These are phyloP conservation scores for Drosophila meridiana DNA, from an alignment of 2,888 invertebrate species.

Conservation along the genomic window DNA sequence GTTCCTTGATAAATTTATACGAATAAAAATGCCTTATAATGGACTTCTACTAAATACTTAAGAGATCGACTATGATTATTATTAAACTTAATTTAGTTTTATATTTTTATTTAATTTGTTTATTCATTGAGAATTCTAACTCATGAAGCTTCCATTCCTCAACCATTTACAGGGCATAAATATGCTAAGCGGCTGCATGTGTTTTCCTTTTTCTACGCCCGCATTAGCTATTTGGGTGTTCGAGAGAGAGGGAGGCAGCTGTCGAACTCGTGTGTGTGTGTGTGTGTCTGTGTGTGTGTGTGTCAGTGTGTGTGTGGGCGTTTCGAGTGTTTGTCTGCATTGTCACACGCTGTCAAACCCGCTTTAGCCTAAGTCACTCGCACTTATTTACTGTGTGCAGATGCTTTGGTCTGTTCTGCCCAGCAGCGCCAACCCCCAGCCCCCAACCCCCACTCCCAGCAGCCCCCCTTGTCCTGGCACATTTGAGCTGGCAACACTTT, in stretches of 20 bases:
- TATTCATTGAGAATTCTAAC: neutral
- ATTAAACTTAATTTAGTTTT: too few species aligned
- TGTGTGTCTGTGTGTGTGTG: slow-evolving; percentile 12
- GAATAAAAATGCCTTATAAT: neutral
- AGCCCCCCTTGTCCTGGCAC: neutral
- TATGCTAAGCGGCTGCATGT: slow-evolving; percentile 58
- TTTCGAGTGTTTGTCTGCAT: slow-evolving; percentile 50
- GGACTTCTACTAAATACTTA: neutral
- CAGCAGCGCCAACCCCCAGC: neutral
- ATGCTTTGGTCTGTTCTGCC: slow-evolving; percentile 15
- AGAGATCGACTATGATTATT: neutral
- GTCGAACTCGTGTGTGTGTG: slow-evolving; percentile 19
- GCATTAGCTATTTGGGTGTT: neutral
- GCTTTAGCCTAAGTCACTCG: slow-evolving; percentile 64
- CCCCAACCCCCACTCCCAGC: neutral
- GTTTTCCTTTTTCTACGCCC: slow-evolving; percentile 15
- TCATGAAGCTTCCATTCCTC: too few species aligned
- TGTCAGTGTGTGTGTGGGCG: slow-evolving; percentile 24
- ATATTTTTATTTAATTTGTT: neutral
- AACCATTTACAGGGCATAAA: slow-evolving; percentile 27
- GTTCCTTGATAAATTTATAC: too few species aligned
- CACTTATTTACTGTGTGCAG: slow-evolving; percentile 58
- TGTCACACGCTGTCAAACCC: slow-evolving; percentile 74
- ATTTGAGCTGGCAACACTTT: slow-evolving; percentile 25
- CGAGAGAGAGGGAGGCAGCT: neutral